Evolutionary conservation across 2,888 invertebrate species (phyloP), one percentile per base, ranked within the genome.

Genomic region (Furcula furcula): DNA sequence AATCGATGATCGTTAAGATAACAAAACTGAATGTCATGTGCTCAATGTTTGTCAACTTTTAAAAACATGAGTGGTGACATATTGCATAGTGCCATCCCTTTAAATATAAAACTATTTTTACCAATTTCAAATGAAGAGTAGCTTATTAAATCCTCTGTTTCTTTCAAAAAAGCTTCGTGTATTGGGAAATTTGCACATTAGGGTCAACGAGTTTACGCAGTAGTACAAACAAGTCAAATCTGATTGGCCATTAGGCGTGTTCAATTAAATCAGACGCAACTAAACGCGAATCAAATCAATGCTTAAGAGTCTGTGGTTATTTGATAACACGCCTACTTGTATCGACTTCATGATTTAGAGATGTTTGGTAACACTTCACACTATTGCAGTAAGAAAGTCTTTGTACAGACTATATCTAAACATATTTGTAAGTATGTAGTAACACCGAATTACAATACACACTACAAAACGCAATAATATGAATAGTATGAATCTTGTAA

Each of bases 291-390:
- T 60, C 59, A 65, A 65, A 74, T 68, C 62, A 62, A 65, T 52
- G 57, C 50, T 59, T 62, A 70, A 63, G 54, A 62, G 55, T 63
- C 55, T 36, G 50, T 57, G 43, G 68, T 59, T 64, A 73, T 73
- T 72, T 68, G 71, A 65, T 69, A 61, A 55, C 59, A 69, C 69
- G 69, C 67, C 70, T 66, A 40, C 36, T 42, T 45, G 40, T 41
- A 41, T 42, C 43, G 31, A 40, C 50, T 41, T 41, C 42, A 15
- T 62, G 66, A 66, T 63, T 66, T 57, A 60, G 51, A 43, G 36
- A 32, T 48, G 49, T 66, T 60, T 58, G 55, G 59, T 62, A 64
- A 70, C 45, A 41, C 37, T 31, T 62, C 63, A 70, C 45, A 41
- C 37, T 31, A 25, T 22, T 22, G 21, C 27, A 35, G 9, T 21